phyloP scores from a whole-genome alignment of 2,888 invertebrate species.

The Mylabris sibirica region DNA sequence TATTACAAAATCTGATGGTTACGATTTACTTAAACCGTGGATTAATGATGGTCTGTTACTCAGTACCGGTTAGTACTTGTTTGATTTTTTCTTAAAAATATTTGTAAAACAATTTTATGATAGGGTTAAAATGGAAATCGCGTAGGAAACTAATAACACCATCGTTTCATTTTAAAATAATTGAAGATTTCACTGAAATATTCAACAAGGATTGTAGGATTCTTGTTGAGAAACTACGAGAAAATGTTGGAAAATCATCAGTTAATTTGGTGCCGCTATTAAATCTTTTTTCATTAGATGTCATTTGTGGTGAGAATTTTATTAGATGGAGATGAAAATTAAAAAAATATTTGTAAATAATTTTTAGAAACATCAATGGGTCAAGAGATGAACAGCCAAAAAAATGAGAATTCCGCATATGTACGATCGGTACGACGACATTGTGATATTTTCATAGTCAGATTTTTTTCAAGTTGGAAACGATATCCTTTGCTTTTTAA shows the following conservation, averaged over 20 bases:
- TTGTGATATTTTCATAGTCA: conserved; percentile 11
- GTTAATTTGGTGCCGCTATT: conserved; percentile 27
- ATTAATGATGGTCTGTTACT: conserved; percentile 57
- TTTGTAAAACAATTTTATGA: not conserved
- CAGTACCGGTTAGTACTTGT: conserved; percentile 51
- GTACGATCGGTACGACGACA: conserved; percentile 53
- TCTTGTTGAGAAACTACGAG: conserved; percentile 26
- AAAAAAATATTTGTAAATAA: not conserved
- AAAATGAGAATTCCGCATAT: conserved; percentile 57
- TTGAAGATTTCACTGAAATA: conserved; percentile 32
- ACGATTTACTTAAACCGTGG: conserved; percentile 54
- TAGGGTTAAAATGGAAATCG: conserved; percentile 35
- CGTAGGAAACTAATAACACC: conserved; percentile 39
- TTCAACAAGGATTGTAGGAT: conserved; percentile 27
- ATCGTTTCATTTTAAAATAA: conserved; percentile 35
- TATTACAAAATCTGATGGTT: conserved; percentile 50
- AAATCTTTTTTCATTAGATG: conserved; percentile 29
- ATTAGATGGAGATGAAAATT: not conserved
- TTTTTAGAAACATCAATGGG: conserved; percentile 67
- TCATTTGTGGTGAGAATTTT: conserved; percentile 37
- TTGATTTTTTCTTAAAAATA: not conserved
- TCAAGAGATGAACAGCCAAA: conserved; percentile 55
- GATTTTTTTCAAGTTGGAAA: conserved; percentile 19
- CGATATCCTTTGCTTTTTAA: conserved; percentile 6
- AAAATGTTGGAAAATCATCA: conserved; percentile 19